Base-by-base conservation (phyloP, 2,113 vertebrate genomes). In the Phyllopteryx taeniolatus region DNA sequence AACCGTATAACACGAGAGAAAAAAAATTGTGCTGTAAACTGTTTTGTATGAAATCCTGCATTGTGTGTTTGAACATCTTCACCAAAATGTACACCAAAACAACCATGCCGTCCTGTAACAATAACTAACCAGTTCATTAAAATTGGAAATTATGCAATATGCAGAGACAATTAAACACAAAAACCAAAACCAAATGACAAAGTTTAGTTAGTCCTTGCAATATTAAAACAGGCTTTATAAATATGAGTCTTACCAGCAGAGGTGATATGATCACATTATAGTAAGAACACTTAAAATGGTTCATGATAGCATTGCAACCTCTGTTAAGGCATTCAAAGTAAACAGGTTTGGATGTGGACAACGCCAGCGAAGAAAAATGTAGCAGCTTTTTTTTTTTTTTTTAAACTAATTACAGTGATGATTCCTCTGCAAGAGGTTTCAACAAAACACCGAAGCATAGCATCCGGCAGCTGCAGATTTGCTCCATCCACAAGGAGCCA, bases 211-310 rank as follows among this genome's bases (percentile, higher is more conserved):
- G 61, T 78, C 79, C 83, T 76, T 67, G 77, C 79, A 85, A 74
- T 42, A 71, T 49, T 56, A 51, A 7, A 46, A 54, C 17, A 73
- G 69, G 46, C 14, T 51, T 65, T 35, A 67, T 43, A 67, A 65
- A 63, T 70, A 76, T 47, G 76, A 63, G 53, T 35, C 53, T 76
- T n/a, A 69, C 61, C 22, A 35, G 49, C 31, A 66, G 72, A 73
- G 69, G 61, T 27, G 43, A 46, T 61, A 54, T 74, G 44, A 71
- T 60, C 19, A 22, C 33, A 42, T 80, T 42, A 83, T 72, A 78
- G 53, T 87, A 88, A 90, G 87, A 89, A 89, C 88, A 90, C 86
- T 85, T 88, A 13, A 79, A 70, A 80, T 68, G 71, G 71, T 74
- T 75, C 51, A 72, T 33, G 78, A 76, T 12, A 77, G 70, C 63